Percentiles rank a stretch among this genome's conserved stretches.
phyloP scores from a whole-genome alignment of 2,113 vertebrate species.

The Micromys minutus region DNA sequence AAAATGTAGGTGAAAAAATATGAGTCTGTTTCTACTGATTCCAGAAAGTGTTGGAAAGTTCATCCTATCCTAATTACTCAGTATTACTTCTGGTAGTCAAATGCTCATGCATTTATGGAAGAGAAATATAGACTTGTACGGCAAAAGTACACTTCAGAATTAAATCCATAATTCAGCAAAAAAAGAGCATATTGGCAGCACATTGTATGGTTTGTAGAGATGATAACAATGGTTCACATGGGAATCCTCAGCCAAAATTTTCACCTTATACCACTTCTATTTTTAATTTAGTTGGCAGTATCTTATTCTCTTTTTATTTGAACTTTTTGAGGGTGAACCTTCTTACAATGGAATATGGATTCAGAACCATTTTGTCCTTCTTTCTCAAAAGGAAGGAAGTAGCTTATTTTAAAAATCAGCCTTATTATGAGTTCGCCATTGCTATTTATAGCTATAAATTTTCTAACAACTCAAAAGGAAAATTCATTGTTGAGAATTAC shows the following conservation, averaged over 20 bases:
- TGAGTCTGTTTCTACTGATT: background rate
- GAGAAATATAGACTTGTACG: background rate
- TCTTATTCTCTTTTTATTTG: background rate
- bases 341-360: background rate
- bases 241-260: background rate
- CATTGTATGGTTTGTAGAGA: background rate
- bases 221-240: background rate
- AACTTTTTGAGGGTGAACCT: background rate
- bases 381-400: background rate
- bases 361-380: slow-evolving; percentile 29
- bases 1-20: background rate
- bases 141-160: background rate
- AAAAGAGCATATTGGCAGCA: background rate
- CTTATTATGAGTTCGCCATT: slow-evolving; percentile 28
- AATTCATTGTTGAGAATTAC: slow-evolving; percentile 21
- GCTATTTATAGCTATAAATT: slow-evolving; percentile 25
- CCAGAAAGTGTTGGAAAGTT: background rate
- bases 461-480: slow-evolving; percentile 44
- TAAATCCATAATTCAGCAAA: slow-evolving; percentile 44
- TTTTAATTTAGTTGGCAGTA: background rate
- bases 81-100: slow-evolving; percentile 49
- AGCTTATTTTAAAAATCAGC: slow-evolving; percentile 40
- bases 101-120: background rate
- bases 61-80: background rate
- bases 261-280: background rate